Base-by-base conservation (phyloP, 1,140 invertebrate genomes). In the Brachionus manjavacas region DNA sequence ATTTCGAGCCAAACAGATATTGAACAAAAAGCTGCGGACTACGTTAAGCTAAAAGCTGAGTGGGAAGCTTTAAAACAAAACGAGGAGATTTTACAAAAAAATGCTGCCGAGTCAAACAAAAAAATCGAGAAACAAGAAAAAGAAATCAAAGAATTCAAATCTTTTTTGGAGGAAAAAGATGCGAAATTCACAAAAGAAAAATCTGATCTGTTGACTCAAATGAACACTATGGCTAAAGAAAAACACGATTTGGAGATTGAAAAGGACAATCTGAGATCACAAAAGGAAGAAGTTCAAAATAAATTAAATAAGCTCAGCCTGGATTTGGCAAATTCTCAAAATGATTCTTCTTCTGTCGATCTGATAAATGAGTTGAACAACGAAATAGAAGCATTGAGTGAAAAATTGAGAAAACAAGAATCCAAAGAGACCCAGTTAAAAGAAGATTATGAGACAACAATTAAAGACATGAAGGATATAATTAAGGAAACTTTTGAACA, bases 341-440 rank as follows among this genome's bases (percentile, higher is more conserved):
- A 46, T 16, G 43, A 76, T 46, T 6, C 7, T 20, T 76, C 72
- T 9, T 76, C 72, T 2, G 23, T 6, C 11, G 41, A 76, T 14
- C 23, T 76, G 7, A 49, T 76, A 25, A 76, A 76, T 49, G 41
- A 76, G 52, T n/a, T 76, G 9, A 76, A 76, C 12, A 46, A 46
- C 41, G 72, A 76, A 49, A 25, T 76, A 31, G 41, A 76, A 25
- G 4, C 20, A 35, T 14, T 84, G 86, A 84, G 86, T 85, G 84
- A 86, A 87, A 85, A 86, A 87, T 49, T 86, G 85, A 85, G 86
- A 87, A 76, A 86, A 85, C 83, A 88, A 88, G 83, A 87, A 86
- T 39, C 39, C 20, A 80, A 74, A 84, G 31, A 86, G 88, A 87
- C 86, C 87, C 86, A 85, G 79, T 60, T 86, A 87, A 86, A 85